Percentiles rank a stretch among this genome's conserved stretches.
Evolutionary conservation across 2,888 invertebrate species (phyloP).

Genomic region (Pristionchus mayeri): DNA sequence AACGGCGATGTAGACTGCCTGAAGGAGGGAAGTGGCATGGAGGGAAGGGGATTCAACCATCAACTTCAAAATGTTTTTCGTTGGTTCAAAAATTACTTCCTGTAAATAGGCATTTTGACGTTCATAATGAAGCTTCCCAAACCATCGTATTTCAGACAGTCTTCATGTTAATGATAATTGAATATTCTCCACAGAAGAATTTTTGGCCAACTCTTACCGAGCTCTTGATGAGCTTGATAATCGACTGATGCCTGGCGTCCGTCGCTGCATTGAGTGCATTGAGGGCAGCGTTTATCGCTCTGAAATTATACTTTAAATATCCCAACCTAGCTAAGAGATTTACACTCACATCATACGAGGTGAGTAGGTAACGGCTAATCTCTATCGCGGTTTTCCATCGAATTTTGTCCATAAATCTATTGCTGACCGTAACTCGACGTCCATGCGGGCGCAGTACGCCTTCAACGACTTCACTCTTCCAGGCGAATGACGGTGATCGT

Average conservation of each 20-base stretch:
- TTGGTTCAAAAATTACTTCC: no score
- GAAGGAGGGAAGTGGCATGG: neutral
- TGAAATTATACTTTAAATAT: neutral
- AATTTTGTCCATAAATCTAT: neutral
- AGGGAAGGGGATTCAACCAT: no score
- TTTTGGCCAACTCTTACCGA: conserved; percentile 36
- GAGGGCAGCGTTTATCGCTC: conserved; percentile 9
- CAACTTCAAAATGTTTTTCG: no score
- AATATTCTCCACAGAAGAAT: no score
- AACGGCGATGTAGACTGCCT: conserved; percentile 48
- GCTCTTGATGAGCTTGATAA: conserved; percentile 40
- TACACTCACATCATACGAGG: neutral
- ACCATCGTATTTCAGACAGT: no score
- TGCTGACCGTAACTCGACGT: conserved; percentile 35
- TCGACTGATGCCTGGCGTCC: conserved; percentile 19
- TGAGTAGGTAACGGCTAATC: no score
- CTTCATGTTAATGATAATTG: no score
- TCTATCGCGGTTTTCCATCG: no score
- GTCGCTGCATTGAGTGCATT: conserved; percentile 2
- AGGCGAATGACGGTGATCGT: conserved; percentile 40
- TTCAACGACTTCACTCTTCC: neutral
- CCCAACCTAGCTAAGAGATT: neutral
- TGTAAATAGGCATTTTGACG: no score
- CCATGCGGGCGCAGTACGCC: conserved; percentile 44
- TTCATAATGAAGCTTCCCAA: no score